phyloP scores from a whole-genome alignment of 1,140 invertebrate species.

The Sitodiplosis mosellana region DNA sequence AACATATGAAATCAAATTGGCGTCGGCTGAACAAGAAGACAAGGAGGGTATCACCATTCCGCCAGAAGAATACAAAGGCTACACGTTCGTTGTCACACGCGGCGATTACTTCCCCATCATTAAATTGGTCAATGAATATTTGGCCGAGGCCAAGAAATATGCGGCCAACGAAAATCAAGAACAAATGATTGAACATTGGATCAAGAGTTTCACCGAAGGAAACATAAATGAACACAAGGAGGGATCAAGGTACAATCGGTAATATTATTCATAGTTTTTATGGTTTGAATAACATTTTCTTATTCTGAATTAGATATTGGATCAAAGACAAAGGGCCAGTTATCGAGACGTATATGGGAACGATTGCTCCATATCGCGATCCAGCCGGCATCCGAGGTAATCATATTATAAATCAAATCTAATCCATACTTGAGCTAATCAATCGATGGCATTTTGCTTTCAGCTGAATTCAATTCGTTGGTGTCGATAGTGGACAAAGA shows the following conservation, averaged over 20 bases:
- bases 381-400: conserved; percentile 68
- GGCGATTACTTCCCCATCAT: conserved; percentile 69
- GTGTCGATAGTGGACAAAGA: conserved; percentile 88
- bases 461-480: conserved; percentile 84
- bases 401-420: no score
- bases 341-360: conserved; percentile 88
- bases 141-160: conserved; percentile 49
- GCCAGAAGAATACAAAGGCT: conserved; percentile 44
- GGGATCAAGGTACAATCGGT: conserved; percentile 43
- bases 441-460: no score
- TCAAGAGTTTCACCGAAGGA: conserved; percentile 65
- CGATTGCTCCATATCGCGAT: conserved; percentile 88
- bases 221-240: conserved; percentile 76
- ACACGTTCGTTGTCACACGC: conserved; percentile 52
- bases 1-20: conserved; percentile 51
- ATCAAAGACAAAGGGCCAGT: conserved; percentile 82
- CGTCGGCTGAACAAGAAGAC: conserved; percentile 39
- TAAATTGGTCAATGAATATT: conserved; percentile 48
- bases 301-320: conserved; percentile 38
- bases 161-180: conserved; percentile 64
- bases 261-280: no score
- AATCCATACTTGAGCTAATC: no score
- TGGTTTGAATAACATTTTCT: no score
- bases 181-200: conserved; percentile 74
- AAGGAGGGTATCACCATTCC: conserved; percentile 39